Evolutionary conservation across 2,797 vertebrate species (phyloP), one percentile per base, ranked within the genome.

Genomic region (Erpetoichthys calabaricus): DNA sequence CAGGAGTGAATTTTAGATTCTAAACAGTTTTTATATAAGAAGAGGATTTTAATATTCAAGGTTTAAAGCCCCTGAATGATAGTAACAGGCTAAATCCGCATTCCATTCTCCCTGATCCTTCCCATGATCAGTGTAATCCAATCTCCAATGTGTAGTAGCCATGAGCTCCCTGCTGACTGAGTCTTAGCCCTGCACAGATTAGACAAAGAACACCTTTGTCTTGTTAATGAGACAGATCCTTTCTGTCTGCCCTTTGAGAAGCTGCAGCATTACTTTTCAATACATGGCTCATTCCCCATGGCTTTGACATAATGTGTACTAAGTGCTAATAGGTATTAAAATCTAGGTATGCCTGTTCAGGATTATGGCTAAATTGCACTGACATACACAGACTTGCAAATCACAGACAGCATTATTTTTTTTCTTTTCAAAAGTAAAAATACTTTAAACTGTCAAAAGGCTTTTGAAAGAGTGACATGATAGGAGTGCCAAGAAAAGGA

Each of bases 161-260:
- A 49, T 49, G 47, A 7, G 47, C 47, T 49, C 47, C 47, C 47
- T 49, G 47, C 47, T 49, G 47, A 49, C 47, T n/a, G 5, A 49
- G n/a, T 49, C 5, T 49, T 49, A 49, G 47, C 47, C 47, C 47
- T 49, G 47, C 47, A 49, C 3, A 49, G 47, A 49, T 49, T 49
- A 49, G 47, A 49, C 47, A 49, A 49, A 49, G 47, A 7, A 49
- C 47, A 7, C 47, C 47, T 49, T 49, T 49, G 47, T 49, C 7
- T 49, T 49, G 47, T 3, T 49, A 49, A 49, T 49, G 47, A 49
- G 47, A 49, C n/a, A 49, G n/a, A n/a, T 7, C 47, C 47, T 49
- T 49, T n/a, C 47, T 49, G 47, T 49, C 47, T 49, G 47, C 47
- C 47, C 47, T n/a, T 49, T 6, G 47, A 49, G 47, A 49, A 49